These are phyloP conservation scores for Naso thynnoides DNA, from an alignment of 2,797 vertebrate genomes.

Conservation along the genomic window DNA sequence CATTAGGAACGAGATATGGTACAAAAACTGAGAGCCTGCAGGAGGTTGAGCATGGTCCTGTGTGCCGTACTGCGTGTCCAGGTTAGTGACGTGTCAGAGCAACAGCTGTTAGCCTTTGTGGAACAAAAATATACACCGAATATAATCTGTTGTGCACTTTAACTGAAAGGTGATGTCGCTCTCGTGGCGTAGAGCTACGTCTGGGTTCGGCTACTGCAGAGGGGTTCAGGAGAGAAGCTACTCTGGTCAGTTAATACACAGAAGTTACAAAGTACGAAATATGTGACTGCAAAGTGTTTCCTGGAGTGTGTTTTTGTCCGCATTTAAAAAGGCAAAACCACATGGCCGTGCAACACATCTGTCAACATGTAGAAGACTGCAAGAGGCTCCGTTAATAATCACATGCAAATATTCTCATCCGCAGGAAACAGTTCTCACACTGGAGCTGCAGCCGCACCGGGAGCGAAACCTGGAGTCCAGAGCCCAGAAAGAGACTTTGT, in stretches of 20 bases:
- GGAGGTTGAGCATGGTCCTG: slow-evolving; percentile 24
- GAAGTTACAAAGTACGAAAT: slow-evolving; percentile 66
- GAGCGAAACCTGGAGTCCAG: slow-evolving; percentile 9
- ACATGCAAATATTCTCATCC: slow-evolving; percentile 56
- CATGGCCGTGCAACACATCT: slow-evolving; percentile 30
- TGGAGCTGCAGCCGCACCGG: slow-evolving; percentile 11
- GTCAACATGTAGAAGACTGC: slow-evolving; percentile 24
- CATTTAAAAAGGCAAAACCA: slow-evolving; percentile 43
- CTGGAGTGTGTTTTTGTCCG: slow-evolving; percentile 66
- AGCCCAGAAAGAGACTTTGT: slow-evolving; percentile 21
- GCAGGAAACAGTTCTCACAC: slow-evolving; percentile 31
- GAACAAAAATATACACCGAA: slow-evolving; percentile 62
- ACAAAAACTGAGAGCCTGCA: slow-evolving; percentile 21
- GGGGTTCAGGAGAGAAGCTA: slow-evolving; percentile 65
- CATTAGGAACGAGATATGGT: slow-evolving; percentile 60
- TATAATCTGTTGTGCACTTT: slow-evolving; percentile 32
- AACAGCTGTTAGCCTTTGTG: slow-evolving; percentile 49
- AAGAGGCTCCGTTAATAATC: slow-evolving; percentile 32
- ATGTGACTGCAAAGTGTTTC: slow-evolving; percentile 53
- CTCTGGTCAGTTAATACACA: slow-evolving; percentile 63
- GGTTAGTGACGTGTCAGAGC: slow-evolving; percentile 32
- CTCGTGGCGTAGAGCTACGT: slow-evolving; percentile 62
- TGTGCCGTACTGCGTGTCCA: slow-evolving; percentile 25
- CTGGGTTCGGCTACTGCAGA: slow-evolving; percentile 42
- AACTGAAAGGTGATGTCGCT: slow-evolving; percentile 54